Percentiles rank a stretch among this genome's conserved stretches.
phyloP scores from a whole-genome alignment of 2,797 vertebrate species.

The Calcarius lapponicus region DNA sequence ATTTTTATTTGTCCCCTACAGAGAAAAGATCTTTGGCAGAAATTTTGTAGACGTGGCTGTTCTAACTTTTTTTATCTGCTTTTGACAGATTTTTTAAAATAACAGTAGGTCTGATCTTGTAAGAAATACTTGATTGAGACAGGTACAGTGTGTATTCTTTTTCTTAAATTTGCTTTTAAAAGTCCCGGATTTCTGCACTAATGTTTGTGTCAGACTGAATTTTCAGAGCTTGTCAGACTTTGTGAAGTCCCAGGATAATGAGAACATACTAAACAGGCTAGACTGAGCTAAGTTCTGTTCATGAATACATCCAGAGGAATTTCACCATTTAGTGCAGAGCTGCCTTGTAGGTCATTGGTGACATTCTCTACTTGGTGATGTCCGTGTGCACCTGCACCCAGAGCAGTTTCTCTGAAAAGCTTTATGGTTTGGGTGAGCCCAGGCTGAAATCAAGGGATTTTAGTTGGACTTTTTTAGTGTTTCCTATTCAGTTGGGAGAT shows the following conservation, averaged over 20 bases:
- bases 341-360: neutral
- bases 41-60: neutral
- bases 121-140: neutral
- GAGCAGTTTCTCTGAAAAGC: neutral
- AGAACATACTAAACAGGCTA: neutral
- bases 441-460: neutral
- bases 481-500: neutral
- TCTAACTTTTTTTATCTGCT: neutral
- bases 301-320: neutral
- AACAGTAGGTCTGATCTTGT: neutral
- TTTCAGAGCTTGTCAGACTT: neutral
- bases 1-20: neutral
- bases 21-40: neutral
- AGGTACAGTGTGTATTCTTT: neutral
- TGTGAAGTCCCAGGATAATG: neutral
- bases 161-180: neutral
- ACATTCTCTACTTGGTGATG: neutral
- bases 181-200: neutral
- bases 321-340: rapidly evolving
- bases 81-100: neutral
- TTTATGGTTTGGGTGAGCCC: neutral
- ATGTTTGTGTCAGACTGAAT: neutral
- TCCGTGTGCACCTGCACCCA: rapidly evolving
- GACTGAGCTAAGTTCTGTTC: neutral
- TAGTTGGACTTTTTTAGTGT: neutral